Evolutionary conservation across 2,797 vertebrate genomes (phyloP), one percentile per base, ranked within the genome.

Genomic region (Enteromius unitaeniatus): DNA sequence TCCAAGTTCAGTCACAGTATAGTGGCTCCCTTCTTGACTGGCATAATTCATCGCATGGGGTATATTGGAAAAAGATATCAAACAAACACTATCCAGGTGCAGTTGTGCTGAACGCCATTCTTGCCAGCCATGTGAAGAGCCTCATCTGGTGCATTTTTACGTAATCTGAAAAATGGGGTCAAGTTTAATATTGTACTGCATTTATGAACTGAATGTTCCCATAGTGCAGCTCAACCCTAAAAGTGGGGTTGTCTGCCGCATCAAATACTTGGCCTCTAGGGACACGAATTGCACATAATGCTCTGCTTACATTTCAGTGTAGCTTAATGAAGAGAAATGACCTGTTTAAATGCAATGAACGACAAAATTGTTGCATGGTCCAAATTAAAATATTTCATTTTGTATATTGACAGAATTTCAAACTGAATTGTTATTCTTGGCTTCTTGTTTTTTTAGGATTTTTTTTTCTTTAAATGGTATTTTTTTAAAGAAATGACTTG

Each of bases 281-380:
- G 62, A 82, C 80, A n/a, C 49, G n/a, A 83, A 89, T 86, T 78
- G 86, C 82, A 64, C 85, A 83, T 78, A 89, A 88, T 86, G 79
- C 81, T 86, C 82, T 87, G 89, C 89, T 90, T 88, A 83, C 75
- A 88, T 86, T 88, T 87, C 89, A 87, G 34, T 83, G 78, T 68
- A 85, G 82, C 84, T 77, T 87, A 86, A 85, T 73, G 31, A 80
- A 75, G 70, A 82, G 60, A 88, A 80, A 79, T 85, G 21, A 72
- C 82, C 86, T 86, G 84, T 84, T 89, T 86, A 74, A 89, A 74
- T 60, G 77, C 82, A 86, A 67, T 60, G 51, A 82, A 68, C 81
- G 75, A 84, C 14, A 21, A 78, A 79, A 85, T 84, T 68, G 79
- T 72, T 62, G 68, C 31, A 58, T 70, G 75, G 58, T 53, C 19